Percentiles rank a stretch among this genome's conserved stretches.
Conservation (phyloP, 2,888 invertebrate species). For the Lydus trimaculatus region DNA sequence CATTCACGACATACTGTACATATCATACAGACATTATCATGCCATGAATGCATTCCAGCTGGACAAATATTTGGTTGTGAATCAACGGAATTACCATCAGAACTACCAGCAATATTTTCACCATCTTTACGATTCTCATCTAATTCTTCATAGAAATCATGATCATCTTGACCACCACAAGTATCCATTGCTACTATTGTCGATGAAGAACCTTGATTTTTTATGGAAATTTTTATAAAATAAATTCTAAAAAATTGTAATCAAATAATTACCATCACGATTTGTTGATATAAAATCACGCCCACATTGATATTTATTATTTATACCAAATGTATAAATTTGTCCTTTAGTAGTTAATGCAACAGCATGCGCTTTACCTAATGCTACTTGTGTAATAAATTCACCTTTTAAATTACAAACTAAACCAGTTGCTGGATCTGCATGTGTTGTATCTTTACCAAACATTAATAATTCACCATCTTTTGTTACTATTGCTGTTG, state of each 20-base stretch:
- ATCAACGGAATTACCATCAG: slow-evolving; percentile 52
- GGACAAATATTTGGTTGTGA: slow-evolving; percentile 64
- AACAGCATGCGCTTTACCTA: slow-evolving; percentile 97
- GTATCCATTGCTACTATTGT: slow-evolving; percentile 66
- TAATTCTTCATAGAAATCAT: slow-evolving; percentile 65
- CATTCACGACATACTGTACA: slow-evolving; percentile 93
- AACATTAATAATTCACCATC: slow-evolving; percentile 92
- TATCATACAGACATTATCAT: slow-evolving; percentile 83
- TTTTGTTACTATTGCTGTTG: slow-evolving; percentile 90
- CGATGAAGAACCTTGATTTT: slow-evolving; percentile 31
- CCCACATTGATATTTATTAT: slow-evolving; percentile 98
- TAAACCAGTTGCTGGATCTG: slow-evolving; percentile 71
- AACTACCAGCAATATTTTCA: slow-evolving; percentile 62
- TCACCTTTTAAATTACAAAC: slow-evolving; percentile 57
- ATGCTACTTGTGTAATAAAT: slow-evolving; percentile 70
- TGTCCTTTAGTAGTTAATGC: slow-evolving; percentile 87
- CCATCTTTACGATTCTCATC: slow-evolving; percentile 64
- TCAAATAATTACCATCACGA: slow-evolving; percentile 64
- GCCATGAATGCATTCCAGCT: slow-evolving; percentile 79
- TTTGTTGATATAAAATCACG: slow-evolving; percentile 74
- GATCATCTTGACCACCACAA: slow-evolving; percentile 61
- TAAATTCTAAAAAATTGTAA: not conserved
- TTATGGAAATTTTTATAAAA: slow-evolving; percentile 33
- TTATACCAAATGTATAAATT: slow-evolving; percentile 95
- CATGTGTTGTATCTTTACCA: slow-evolving; percentile 91